Conservation (phyloP, 2,797 vertebrate species). For the Clarias platycephalus region DNA sequence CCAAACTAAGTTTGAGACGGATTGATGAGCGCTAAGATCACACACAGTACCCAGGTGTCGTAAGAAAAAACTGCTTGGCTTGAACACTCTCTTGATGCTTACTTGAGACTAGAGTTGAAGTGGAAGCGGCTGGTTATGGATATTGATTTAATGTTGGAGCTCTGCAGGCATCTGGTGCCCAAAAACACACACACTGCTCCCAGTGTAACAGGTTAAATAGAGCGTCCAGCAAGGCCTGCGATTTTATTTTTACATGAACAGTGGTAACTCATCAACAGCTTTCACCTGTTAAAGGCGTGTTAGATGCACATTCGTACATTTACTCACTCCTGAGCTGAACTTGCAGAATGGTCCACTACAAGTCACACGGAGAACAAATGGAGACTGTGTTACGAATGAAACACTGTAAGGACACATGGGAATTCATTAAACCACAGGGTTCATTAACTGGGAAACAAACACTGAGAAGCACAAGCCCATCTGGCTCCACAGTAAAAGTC, state of each 20-base stretch:
- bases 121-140: constrained; percentile 7
- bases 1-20: background rate
- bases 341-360: background rate
- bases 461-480: background rate
- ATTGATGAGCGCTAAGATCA: background rate
- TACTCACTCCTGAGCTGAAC: constrained; percentile 9
- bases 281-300: constrained; percentile 17
- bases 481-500: constrained; percentile 1
- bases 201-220: constrained; percentile 44
- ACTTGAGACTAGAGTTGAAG: background rate
- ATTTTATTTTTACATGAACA: constrained; percentile 48
- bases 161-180: constrained; percentile 27
- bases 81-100: background rate
- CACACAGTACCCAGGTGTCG: background rate
- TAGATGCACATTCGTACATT: background rate
- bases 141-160: constrained; percentile 16
- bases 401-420: background rate
- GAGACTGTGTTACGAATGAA: constrained; percentile 10
- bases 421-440: constrained; percentile 2
- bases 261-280: constrained; percentile 26
- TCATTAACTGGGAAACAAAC: constrained; percentile 18
- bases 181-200: constrained; percentile 24
- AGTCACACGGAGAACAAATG: background rate
- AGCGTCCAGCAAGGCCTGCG: constrained; percentile 38
- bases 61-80: background rate